A percentile compares a stretch with the other conserved stretches of the same genome.
Evolutionary conservation across 2,797 vertebrate species (phyloP).

Genomic region (Coreius guichenoti): DNA sequence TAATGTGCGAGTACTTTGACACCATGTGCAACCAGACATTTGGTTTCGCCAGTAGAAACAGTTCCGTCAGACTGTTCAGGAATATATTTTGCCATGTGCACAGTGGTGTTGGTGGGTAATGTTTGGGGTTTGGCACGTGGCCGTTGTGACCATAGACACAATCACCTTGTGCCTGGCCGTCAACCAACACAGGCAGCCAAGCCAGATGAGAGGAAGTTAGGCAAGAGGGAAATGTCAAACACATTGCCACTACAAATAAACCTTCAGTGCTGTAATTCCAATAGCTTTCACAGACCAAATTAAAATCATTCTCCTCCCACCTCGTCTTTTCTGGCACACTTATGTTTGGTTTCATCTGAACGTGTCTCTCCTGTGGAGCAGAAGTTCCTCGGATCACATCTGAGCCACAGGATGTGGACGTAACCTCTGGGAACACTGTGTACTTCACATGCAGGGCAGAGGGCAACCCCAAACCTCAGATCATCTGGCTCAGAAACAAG

Average conservation of each 20-base stretch:
- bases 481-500: constrained; percentile 99
- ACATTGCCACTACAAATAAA: constrained; percentile 8
- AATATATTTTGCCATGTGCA: constrained; percentile 18
- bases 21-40: neutral
- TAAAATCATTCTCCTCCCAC: neutral
- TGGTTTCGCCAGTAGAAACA: constrained; percentile 16
- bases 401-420: constrained; percentile 96
- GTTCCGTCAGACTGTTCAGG: neutral
- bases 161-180: constrained; percentile 44
- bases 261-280: constrained; percentile 1
- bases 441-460: constrained; percentile 98
- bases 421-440: constrained; percentile 96
- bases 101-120: constrained; percentile 31
- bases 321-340: neutral
- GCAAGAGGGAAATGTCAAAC: constrained; percentile 8
- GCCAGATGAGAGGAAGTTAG: constrained; percentile 22
- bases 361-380: constrained; percentile 63
- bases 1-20: neutral
- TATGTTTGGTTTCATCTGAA: constrained; percentile 24
- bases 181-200: constrained; percentile 53
- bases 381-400: constrained; percentile 98
- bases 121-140: constrained; percentile 22
- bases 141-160: constrained; percentile 33
- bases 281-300: constrained; percentile 2
- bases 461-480: constrained; percentile 99